A percentile compares a stretch with the other conserved stretches of the same genome.
These are phyloP conservation scores for Eleginops maclovinus DNA, from an alignment of 2,113 vertebrate species.

Conservation along the genomic window DNA sequence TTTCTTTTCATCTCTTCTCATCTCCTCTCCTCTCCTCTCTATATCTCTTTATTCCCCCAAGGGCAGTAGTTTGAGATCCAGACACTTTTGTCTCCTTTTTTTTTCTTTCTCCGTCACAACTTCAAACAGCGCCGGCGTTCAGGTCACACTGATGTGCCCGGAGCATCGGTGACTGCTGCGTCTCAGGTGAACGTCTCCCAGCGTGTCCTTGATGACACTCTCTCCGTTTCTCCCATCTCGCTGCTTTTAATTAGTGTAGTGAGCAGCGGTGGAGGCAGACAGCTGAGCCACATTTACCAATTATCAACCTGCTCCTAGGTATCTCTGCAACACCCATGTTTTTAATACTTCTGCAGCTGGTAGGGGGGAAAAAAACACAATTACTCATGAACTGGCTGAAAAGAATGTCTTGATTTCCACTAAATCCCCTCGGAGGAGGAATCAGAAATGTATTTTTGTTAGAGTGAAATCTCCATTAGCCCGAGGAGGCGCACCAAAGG, in stretches of 20 bases:
- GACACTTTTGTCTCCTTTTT: conserved; percentile 65
- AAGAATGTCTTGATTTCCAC: conserved; percentile 39
- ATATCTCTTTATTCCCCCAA: conserved; percentile 54
- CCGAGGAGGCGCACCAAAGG: conserved; percentile 67
- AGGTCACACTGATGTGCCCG: conserved; percentile 69
- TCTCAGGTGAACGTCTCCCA: conserved; percentile 81
- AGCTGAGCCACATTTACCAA: conserved; percentile 62
- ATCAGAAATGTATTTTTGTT: conserved; percentile 44
- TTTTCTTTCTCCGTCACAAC: conserved; percentile 59
- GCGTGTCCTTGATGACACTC: conserved; percentile 78
- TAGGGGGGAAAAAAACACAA: neutral
- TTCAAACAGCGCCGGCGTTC: conserved; percentile 75
- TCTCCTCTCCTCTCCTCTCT: conserved; percentile 33
- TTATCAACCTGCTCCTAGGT: conserved; percentile 47
- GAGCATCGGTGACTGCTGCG: conserved; percentile 67
- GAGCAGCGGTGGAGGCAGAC: conserved; percentile 48
- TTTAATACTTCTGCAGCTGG: conserved; percentile 40
- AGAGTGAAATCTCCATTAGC: conserved; percentile 50
- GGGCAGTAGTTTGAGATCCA: conserved; percentile 71
- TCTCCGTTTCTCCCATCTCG: conserved; percentile 71
- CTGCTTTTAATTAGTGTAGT: conserved; percentile 72
- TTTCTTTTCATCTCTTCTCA: conserved; percentile 36
- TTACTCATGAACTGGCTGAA: conserved; percentile 17
- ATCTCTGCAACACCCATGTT: conserved; percentile 9
- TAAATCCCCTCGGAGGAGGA: conserved; percentile 35